These are phyloP conservation scores for Myiopsitta monachus DNA, from an alignment of 2,113 vertebrate genomes.

Conservation along the genomic window DNA sequence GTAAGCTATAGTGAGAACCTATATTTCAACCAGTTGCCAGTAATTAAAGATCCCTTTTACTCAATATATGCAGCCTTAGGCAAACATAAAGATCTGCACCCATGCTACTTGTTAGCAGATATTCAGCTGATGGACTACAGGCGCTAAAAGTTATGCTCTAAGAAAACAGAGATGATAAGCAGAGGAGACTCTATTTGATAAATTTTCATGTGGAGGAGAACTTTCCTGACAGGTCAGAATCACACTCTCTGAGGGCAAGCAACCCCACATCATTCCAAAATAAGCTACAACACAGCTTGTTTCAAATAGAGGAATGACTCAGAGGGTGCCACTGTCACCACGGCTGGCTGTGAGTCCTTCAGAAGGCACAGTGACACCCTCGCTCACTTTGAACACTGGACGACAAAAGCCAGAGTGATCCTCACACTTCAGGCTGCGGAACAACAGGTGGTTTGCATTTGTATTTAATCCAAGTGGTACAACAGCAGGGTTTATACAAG, in stretches of 20 bases:
- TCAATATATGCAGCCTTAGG: neutral
- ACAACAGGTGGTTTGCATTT: neutral
- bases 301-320: neutral
- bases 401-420: neutral
- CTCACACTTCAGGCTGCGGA: neutral
- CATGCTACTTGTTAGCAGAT: neutral
- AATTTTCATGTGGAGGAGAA: neutral
- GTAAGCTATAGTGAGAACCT: neutral
- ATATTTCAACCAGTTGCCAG: neutral
- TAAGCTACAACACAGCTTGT: neutral
- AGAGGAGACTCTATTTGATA: neutral
- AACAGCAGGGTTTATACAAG: neutral
- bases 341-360: neutral
- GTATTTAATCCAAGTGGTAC: neutral
- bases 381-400: neutral
- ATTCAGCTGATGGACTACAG: neutral
- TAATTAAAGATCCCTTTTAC: neutral
- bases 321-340: conserved; percentile 33
- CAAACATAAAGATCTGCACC: neutral
- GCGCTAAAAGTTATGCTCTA: neutral
- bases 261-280: neutral
- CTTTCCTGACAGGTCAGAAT: neutral
- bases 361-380: conserved; percentile 5
- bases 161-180: neutral
- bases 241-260: neutral